Base-by-base conservation (phyloP, 1,140 invertebrate genomes). In the Nasonia longicornis region DNA sequence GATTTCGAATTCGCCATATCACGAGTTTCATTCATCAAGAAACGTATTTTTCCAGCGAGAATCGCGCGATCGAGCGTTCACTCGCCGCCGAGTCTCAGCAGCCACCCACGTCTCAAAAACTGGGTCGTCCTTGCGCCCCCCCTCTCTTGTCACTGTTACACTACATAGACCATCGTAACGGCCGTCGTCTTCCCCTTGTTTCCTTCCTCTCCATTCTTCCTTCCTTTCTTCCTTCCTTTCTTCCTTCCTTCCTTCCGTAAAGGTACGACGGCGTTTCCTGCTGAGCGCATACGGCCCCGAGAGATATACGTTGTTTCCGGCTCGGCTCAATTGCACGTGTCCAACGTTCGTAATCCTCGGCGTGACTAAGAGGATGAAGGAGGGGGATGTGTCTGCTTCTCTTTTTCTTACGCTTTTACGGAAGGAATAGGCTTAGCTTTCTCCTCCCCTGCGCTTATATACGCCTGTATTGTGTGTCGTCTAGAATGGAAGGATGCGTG, bases 141-240 rank as follows among this genome's bases (percentile, higher is more conserved):
- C 11, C 52, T 58, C 52, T 58, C 52, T 20, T 58, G 52, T 58
- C 52, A 20, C 14, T 66, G 8, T 3, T 66, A 70, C 31, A 69
- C 38, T 69, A 69, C 12, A 26, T 26, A 31, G 12, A 69, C 35
- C 69, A 11, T 35, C 3, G 20, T 7, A 67, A 67, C 29, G 64
- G 69, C 35, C 69, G 69, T 1, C 69, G 69, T 71, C 35, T 31
- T 71, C 69, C 69, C 69, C 69, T 38, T 38, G 35, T 31, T n/a
- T 81, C 80, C 79, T 71, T 82, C 74, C 31, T 31, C 64, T 22
- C 63, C 42, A 38, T 52, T 69, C 45, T 81, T 35, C 6, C 31
- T 26, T 35, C 29, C 1, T 26, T 35, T 22, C 1, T 42, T 29
- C 26, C 45, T 81, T 35, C 6, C 31, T 26, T 38, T n/a, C 67